Percentiles rank a stretch among this genome's conserved stretches.
Conservation (phyloP, 2,888 invertebrate genomes). For the Pachydiplax longipennis region DNA sequence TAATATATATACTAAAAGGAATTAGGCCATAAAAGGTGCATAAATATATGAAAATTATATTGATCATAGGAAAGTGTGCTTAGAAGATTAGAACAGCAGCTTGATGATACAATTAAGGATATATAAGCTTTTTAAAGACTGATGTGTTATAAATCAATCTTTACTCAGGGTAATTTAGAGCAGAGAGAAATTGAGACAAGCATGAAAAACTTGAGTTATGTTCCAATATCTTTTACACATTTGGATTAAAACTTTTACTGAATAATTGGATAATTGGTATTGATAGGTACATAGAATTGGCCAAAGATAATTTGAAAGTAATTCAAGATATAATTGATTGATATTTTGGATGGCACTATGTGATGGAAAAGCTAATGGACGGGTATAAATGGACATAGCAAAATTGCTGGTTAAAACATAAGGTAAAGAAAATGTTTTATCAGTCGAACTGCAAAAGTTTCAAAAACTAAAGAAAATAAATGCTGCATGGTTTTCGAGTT, state of each 20-base stretch:
- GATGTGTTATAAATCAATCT: background rate
- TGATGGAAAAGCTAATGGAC: background rate
- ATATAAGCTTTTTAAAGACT: background rate
- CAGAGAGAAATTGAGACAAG: background rate
- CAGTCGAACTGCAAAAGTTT: background rate
- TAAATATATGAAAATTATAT: too few species aligned
- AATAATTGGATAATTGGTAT: background rate
- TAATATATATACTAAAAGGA: too few species aligned
- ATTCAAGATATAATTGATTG: background rate
- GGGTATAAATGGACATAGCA: conserved; percentile 26
- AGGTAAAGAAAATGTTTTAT: background rate
- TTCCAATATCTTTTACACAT: background rate
- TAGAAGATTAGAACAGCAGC: background rate
- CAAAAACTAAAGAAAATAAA: too few species aligned
- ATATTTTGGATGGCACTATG: background rate
- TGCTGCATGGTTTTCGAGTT: too few species aligned
- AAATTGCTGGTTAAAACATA: background rate
- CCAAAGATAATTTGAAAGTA: background rate
- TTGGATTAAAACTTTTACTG: background rate
- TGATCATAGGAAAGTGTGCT: background rate
- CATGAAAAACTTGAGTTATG: background rate
- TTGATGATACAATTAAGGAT: background rate
- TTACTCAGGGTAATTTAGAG: background rate
- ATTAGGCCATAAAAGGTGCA: too few species aligned
- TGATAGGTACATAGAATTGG: background rate